Evolutionary conservation across 2,797 vertebrate genomes (phyloP).

Genomic region (Hyperoplus immaculatus): DNA sequence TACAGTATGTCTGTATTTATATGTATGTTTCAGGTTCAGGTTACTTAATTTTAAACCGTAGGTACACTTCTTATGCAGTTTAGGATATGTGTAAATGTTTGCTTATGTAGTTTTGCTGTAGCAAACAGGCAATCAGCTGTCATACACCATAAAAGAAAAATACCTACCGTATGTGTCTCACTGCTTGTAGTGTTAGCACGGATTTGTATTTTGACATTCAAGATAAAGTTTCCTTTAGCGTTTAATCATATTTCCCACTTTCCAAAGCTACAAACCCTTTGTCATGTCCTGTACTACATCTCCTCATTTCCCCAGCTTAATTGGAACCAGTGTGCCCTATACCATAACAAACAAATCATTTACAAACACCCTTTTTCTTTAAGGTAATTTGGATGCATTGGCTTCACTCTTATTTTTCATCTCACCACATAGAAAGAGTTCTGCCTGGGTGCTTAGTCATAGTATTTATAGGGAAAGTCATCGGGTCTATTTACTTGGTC

Average conservation of each 20-base stretch:
- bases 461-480: slow-evolving; percentile 59
- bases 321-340: slow-evolving; percentile 47
- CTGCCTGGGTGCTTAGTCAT: slow-evolving; percentile 39
- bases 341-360: slow-evolving; percentile 64
- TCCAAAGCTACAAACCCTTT: slow-evolving; percentile 44
- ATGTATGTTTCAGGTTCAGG: not conserved
- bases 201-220: slow-evolving; percentile 61
- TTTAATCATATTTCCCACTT: slow-evolving; percentile 48
- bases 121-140: not conserved
- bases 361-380: slow-evolving; percentile 48
- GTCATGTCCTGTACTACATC: slow-evolving; percentile 35
- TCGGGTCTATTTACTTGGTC: slow-evolving; percentile 67
- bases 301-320: slow-evolving; percentile 55
- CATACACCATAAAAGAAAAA: not conserved
- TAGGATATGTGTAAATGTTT: too few relatives aligned
- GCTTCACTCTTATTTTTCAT: slow-evolving; percentile 35
- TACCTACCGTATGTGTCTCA: not conserved
- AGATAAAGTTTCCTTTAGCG: slow-evolving; percentile 30
- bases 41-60: too few relatives aligned
- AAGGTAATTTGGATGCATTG: slow-evolving; percentile 57
- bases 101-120: not conserved
- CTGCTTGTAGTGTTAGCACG: slow-evolving; percentile 12
- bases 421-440: slow-evolving; percentile 39
- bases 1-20: not conserved
- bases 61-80: too few relatives aligned